Evolutionary conservation across 2,797 vertebrate genomes (phyloP).

Genomic region (Falco naumanni): DNA sequence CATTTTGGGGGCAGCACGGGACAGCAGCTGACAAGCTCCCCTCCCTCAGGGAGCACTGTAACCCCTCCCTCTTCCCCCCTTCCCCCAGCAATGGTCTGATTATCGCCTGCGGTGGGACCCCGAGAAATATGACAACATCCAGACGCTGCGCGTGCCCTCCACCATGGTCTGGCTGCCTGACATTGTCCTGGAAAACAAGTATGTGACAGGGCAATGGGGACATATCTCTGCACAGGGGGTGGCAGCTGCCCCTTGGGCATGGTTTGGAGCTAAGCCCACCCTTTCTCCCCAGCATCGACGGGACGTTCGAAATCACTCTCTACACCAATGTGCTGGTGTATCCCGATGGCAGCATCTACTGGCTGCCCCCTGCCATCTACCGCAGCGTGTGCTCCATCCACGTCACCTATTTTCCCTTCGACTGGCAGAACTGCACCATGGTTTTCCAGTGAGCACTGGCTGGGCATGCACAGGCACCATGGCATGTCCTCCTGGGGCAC

Average conservation of each 20-base stretch:
- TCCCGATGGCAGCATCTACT: constrained; percentile 84
- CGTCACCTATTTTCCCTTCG: constrained; percentile 83
- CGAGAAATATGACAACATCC: constrained; percentile 81
- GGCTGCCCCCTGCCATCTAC: constrained; percentile 95
- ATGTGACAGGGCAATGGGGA: constrained; percentile 16
- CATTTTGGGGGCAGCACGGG: background rate
- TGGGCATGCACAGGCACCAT: fast-evolving
- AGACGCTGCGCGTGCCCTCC: constrained; percentile 87
- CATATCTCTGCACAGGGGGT: fast-evolving
- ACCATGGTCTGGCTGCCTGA: constrained; percentile 93
- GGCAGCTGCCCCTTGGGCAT: fast-evolving
- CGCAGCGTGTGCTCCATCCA: constrained; percentile 88
- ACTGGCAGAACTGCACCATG: constrained; percentile 86
- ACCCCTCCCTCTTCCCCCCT: background rate
- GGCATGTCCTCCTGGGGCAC: background rate
- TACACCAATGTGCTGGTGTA: constrained; percentile 89
- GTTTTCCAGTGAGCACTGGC: constrained; percentile 79
- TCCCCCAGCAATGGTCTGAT: constrained; percentile 89
- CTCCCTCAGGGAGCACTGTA: fast-evolving
- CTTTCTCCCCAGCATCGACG: constrained; percentile 83
- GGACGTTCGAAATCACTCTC: constrained; percentile 90
- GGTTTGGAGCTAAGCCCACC: background rate
- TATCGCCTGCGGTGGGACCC: constrained; percentile 91
- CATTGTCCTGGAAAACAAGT: constrained; percentile 94
- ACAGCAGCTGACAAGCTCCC: background rate